phyloP scores from a whole-genome alignment of 1,140 invertebrate genomes.

The Stegodyphus mimosarum region DNA sequence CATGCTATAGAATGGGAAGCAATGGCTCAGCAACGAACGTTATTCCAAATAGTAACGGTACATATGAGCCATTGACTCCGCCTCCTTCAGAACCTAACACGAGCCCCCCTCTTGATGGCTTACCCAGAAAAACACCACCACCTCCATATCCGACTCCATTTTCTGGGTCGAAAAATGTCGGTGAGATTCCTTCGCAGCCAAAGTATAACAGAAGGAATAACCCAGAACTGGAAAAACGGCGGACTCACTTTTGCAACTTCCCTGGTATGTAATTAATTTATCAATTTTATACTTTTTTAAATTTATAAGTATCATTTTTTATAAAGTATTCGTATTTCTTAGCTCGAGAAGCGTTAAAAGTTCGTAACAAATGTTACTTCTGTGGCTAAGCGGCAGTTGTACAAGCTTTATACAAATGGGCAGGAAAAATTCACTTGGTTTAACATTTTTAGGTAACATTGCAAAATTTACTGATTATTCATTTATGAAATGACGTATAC shows the following conservation, averaged over 20 bases:
- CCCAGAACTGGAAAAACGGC: constrained; percentile 92
- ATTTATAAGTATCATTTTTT: too few species aligned
- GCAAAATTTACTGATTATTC: too few species aligned
- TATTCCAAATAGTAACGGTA: constrained; percentile 4
- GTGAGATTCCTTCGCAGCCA: constrained; percentile 14
- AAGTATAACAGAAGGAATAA: constrained; percentile 90
- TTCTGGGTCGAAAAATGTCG: constrained; percentile 2
- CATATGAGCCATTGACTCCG: constrained; percentile 78
- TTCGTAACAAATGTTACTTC: too few species aligned
- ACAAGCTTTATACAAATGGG: too few species aligned
- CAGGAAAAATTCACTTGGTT: too few species aligned
- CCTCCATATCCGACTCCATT: constrained; percentile 57
- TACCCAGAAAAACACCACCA: constrained; percentile 46
- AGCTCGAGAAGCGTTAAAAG: too few species aligned
- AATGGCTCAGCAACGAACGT: neutral
- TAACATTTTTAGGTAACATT: too few species aligned
- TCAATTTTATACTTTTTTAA: too few species aligned
- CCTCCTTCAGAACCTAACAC: constrained; percentile 83
- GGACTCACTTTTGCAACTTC: constrained; percentile 96
- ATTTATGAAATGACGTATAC: too few species aligned
- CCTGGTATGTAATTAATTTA: constrained; percentile 76
- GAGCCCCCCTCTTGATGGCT: constrained; percentile 44
- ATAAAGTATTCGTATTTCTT: too few species aligned
- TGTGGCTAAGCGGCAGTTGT: too few species aligned
- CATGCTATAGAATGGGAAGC: constrained; percentile 27